phyloP scores from a whole-genome alignment of 1,140 invertebrate genomes.

The Drosophila lowei region DNA sequence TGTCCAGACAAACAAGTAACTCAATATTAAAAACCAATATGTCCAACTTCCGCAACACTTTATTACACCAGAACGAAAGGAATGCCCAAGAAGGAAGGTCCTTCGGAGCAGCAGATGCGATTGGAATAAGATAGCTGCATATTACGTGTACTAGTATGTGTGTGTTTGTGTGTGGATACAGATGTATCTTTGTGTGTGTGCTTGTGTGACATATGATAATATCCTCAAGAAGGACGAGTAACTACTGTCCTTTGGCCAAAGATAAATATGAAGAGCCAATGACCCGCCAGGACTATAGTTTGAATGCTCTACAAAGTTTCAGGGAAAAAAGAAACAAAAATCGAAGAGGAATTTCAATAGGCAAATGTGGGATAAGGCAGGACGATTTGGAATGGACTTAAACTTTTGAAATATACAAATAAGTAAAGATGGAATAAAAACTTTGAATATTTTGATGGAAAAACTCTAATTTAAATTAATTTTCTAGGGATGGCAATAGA shows the following conservation, averaged over 20 bases:
- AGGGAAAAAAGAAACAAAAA: too few species aligned
- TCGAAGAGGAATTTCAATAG: too few species aligned
- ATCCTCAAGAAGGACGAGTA: slow-evolving; percentile 29
- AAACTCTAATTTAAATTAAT: too few species aligned
- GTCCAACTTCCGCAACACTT: slow-evolving; percentile 64
- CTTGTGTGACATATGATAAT: slow-evolving; percentile 48
- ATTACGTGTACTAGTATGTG: slow-evolving; percentile 14
- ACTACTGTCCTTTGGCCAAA: slow-evolving; percentile 12
- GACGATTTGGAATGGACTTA: too few species aligned
- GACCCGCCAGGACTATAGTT: too few species aligned
- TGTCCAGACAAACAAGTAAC: slow-evolving; percentile 63
- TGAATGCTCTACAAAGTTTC: too few species aligned
- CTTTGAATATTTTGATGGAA: too few species aligned
- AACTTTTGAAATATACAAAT: too few species aligned
- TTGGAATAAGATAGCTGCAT: slow-evolving; percentile 51
- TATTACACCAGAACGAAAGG: slow-evolving; percentile 23
- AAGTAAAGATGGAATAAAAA: too few species aligned
- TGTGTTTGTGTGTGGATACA: not conserved
- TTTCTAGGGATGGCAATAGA: too few species aligned
- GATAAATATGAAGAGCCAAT: slow-evolving; percentile 7
- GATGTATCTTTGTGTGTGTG: too few species aligned
- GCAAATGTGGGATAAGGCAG: too few species aligned
- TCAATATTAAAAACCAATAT: slow-evolving; percentile 81
- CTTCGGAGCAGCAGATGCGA: slow-evolving; percentile 28
- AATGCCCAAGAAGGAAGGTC: not conserved